Conservation (phyloP, 2,888 invertebrate species). For the Allacma fusca region DNA sequence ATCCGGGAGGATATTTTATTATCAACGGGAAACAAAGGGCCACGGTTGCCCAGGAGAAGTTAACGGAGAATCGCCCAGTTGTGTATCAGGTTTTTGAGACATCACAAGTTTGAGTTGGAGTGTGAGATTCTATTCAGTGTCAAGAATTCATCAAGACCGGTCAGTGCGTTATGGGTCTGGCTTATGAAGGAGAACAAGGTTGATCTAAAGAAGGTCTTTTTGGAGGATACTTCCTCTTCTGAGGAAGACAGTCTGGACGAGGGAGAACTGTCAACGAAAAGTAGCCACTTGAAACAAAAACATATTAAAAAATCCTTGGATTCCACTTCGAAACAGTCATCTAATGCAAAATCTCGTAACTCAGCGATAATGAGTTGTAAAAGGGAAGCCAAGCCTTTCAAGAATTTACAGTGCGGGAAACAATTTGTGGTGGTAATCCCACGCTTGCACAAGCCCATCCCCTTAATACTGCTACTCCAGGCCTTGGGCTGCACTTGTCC, state of each 20-base stretch:
- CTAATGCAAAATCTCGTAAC: no score
- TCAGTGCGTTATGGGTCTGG: conserved; percentile 40
- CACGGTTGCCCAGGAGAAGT: conserved; percentile 72
- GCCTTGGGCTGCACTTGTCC: conserved; percentile 15
- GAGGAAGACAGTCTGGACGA: no score
- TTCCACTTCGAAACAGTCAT: no score
- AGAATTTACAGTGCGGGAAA: conserved; percentile 1
- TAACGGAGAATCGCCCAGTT: conserved; percentile 73
- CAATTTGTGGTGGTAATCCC: conserved; percentile 32
- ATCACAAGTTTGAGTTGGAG: conserved; percentile 71
- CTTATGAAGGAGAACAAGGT: background rate
- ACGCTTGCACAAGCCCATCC: conserved; percentile 16
- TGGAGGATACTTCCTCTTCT: background rate
- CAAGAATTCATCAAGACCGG: conserved; percentile 62
- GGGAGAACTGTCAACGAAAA: no score
- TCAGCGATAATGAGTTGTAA: no score
- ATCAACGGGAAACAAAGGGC: conserved; percentile 73
- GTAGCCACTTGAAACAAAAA: no score
- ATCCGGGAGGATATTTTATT: conserved; percentile 72
- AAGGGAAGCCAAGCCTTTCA: background rate
- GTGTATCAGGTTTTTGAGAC: conserved; percentile 70
- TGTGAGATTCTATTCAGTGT: conserved; percentile 70
- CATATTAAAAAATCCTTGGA: no score
- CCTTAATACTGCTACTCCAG: conserved; percentile 1
- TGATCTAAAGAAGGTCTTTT: background rate